Percentiles rank a stretch among this genome's conserved stretches.
Conservation (phyloP, 2,113 vertebrate genomes). For the Heterotis niloticus region DNA sequence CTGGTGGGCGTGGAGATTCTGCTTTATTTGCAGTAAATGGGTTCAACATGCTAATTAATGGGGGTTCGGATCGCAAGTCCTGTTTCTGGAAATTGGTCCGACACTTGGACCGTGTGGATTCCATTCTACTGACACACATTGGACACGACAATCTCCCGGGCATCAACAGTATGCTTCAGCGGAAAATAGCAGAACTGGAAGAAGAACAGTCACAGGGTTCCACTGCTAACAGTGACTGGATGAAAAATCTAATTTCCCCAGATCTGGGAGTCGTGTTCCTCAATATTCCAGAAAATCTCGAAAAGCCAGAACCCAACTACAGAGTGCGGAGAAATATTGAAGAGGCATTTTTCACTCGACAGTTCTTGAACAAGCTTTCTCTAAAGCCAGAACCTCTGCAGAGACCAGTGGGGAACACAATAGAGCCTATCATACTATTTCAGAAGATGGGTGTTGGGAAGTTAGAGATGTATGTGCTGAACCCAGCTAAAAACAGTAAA, state of each 20-base stretch:
- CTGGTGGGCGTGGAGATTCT: conserved; percentile 85
- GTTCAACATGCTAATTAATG: conserved; percentile 97
- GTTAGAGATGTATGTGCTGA: conserved; percentile 94
- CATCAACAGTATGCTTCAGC: conserved; percentile 90
- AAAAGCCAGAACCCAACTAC: conserved; percentile 72
- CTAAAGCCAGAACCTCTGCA: conserved; percentile 85
- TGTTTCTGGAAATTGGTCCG: conserved; percentile 97
- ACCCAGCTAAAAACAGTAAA: conserved; percentile 87
- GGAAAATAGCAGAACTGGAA: conserved; percentile 86
- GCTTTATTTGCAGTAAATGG: conserved; percentile 94
- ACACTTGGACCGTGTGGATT: conserved; percentile 90
- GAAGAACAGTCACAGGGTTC: conserved; percentile 94
- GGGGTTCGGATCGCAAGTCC: conserved; percentile 89
- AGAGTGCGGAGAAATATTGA: conserved; percentile 79
- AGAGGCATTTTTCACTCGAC: conserved; percentile 81
- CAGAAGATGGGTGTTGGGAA: conserved; percentile 97
- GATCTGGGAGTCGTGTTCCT: conserved; percentile 92
- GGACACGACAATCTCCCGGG: conserved; percentile 91
- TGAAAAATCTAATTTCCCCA: conserved; percentile 96
- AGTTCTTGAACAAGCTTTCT: conserved; percentile 85
- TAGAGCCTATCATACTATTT: conserved; percentile 88
- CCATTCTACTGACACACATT: conserved; percentile 89
- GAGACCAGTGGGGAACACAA: conserved; percentile 74
- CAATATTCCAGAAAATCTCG: conserved; percentile 85
- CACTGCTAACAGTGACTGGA: conserved; percentile 89